Conservation (phyloP, 2,888 invertebrate genomes). For the Holacanthella duospinosa region DNA sequence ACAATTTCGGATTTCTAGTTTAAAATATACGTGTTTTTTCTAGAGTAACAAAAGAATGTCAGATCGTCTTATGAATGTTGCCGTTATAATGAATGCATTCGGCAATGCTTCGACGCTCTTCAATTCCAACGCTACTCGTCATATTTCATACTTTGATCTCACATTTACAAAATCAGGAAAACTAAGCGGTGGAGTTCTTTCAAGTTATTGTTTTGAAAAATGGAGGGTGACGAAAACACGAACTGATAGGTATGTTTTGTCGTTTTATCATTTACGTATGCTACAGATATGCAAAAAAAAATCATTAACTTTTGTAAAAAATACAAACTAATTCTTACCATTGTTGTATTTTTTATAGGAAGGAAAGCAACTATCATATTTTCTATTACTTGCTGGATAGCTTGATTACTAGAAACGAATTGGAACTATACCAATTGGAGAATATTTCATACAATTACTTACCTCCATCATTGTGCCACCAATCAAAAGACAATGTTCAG, state of each 20-base stretch:
- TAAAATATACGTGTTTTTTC: too few species aligned
- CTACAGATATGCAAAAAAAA: constrained; percentile 45
- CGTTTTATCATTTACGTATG: too few species aligned
- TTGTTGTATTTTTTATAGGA: constrained; percentile 47
- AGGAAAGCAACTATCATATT: constrained; percentile 71
- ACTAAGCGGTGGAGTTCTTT: constrained; percentile 76
- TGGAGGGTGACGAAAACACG: constrained; percentile 62
- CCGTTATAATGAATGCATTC: constrained; percentile 62
- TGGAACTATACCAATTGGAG: constrained; percentile 47
- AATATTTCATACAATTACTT: constrained; percentile 36
- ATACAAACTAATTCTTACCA: constrained; percentile 13
- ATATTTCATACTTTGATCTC: constrained; percentile 65
- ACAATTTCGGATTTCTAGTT: constrained; percentile 38
- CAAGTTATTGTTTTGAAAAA: constrained; percentile 77
- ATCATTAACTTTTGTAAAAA: constrained; percentile 49
- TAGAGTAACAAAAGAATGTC: constrained; percentile 40
- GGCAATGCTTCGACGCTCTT: constrained; percentile 75
- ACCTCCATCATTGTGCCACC: constrained; percentile 30
- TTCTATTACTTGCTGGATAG: constrained; percentile 84
- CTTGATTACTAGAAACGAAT: constrained; percentile 57
- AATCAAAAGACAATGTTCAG: constrained; percentile 40
- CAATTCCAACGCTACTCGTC: constrained; percentile 76
- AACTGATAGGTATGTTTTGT: too few species aligned
- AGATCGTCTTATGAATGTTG: constrained; percentile 53
- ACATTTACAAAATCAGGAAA: constrained; percentile 78